phyloP scores from a whole-genome alignment of 2,797 vertebrate genomes.

The Rachycentron canadum region DNA sequence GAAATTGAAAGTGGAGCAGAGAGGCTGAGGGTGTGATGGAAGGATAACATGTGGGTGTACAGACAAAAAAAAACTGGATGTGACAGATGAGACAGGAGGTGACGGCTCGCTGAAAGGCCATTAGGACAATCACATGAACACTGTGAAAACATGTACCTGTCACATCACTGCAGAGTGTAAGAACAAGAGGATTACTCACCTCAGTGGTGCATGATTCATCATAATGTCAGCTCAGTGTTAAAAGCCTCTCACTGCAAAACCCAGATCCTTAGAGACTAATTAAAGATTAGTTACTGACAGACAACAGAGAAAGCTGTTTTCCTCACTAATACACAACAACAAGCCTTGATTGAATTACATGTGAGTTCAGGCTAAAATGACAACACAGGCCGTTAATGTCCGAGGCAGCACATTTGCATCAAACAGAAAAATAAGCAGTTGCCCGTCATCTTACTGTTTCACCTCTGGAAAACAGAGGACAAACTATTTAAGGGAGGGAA shows the following conservation, averaged over 20 bases:
- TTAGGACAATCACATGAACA: constrained; percentile 60
- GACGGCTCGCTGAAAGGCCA: constrained; percentile 53
- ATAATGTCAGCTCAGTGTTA: background rate
- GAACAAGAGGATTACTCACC: constrained; percentile 40
- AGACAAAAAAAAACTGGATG: constrained; percentile 7
- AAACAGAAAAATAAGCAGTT: constrained; percentile 21
- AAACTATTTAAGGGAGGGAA: constrained; percentile 66
- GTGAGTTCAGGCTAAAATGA: constrained; percentile 1
- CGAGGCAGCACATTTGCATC: constrained; percentile 12
- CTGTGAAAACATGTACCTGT: constrained; percentile 31
- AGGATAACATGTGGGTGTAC: constrained; percentile 7
- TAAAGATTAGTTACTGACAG: constrained; percentile 33
- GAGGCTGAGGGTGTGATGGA: constrained; percentile 28
- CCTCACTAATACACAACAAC: background rate
- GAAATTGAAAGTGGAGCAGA: constrained; percentile 45
- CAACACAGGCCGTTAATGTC: background rate
- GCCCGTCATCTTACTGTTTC: constrained; percentile 31
- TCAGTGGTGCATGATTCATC: constrained; percentile 18
- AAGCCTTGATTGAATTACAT: constrained; percentile 20
- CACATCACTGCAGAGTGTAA: constrained; percentile 9
- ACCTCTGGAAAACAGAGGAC: constrained; percentile 64
- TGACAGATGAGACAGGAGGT: constrained; percentile 53
- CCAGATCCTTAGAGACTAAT: constrained; percentile 21
- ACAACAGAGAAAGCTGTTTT: constrained; percentile 9
- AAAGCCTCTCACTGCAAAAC: constrained; percentile 5